Base-by-base conservation (phyloP, 1,140 invertebrate species). In the Bombus picipes region DNA sequence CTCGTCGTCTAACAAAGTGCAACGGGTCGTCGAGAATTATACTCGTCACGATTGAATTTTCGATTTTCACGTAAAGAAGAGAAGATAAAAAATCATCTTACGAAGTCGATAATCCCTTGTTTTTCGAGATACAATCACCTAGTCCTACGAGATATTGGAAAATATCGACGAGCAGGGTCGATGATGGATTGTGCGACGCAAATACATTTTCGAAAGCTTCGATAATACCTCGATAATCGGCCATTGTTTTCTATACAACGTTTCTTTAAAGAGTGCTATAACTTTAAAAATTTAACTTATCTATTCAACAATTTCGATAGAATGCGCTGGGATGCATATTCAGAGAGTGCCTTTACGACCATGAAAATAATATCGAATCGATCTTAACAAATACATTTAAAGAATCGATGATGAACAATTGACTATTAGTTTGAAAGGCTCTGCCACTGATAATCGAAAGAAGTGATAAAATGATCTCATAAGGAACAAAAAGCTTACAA, bases 121-220 rank as follows among this genome's bases (percentile, higher is more conserved):
- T 2, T 84, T 32, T n/a, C n/a, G 22, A 28, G 66, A 72, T 71
- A 43, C 12, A 53, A 72, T 72, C 71, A 62, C 37, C 77, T 71
- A 84, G 41, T 3, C 8, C 53, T 70, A 78, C 47, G 47, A 59
- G 22, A 59, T 72, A 82, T 76, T 68, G 75, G 65, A 70, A 70
- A 25, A 80, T 57, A 62, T 88, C 78, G 83, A 83, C 88, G 87
- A 78, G 34, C 59, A 85, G 53, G 59, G 47, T 71, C 71, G 85
- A 83, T 76, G 83, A 71, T 75, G 80, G 87, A 90, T 89, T 88
- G 89, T 90, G 68, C 87, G 89, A 86, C 90, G 89, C 89, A 76
- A 83, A 88, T 86, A 79, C 65, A 74, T 47, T 86, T 76, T 72
- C 41, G 32, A 81, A 78, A 87, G 68, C 47, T 70, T 53, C 47